phyloP scores from a whole-genome alignment of 1,140 invertebrate genomes.

The Trinorchestia longiramus region DNA sequence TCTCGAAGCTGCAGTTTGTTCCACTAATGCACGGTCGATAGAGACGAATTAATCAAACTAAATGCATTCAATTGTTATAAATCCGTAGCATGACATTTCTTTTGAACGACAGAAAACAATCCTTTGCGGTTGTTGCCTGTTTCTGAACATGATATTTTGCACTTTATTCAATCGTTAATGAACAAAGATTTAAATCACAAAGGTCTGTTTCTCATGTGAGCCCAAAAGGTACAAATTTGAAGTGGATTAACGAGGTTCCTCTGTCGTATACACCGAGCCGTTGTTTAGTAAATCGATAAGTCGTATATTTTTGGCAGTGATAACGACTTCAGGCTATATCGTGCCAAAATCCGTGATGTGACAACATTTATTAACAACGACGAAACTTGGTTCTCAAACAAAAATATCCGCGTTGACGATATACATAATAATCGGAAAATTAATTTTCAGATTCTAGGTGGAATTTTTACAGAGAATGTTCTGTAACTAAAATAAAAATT shows the following conservation, averaged over 20 bases:
- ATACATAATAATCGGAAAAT: not conserved
- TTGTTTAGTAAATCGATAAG: slow-evolving; percentile 30
- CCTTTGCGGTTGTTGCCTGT: not conserved
- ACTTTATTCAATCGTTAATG: not conserved
- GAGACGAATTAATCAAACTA: not conserved
- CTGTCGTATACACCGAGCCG: not conserved
- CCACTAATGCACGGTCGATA: not conserved
- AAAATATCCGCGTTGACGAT: not conserved
- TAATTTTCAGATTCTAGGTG: not conserved
- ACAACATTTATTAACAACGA: not conserved
- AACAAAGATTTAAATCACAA: not conserved
- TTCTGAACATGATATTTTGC: not conserved
- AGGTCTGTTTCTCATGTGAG: not conserved
- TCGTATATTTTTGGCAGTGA: not conserved
- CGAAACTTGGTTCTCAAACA: not conserved
- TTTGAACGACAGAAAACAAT: not conserved
- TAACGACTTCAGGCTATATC: not conserved
- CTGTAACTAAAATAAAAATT: not conserved
- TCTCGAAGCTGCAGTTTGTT: too few species aligned
- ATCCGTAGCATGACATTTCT: not conserved
- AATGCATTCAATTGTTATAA: not conserved
- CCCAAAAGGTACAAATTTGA: slow-evolving; percentile 18
- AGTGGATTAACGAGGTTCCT: slow-evolving; percentile 14
- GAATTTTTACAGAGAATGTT: not conserved
- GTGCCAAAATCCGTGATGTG: not conserved